Evolutionary conservation across 2,797 vertebrate species (phyloP), one percentile per base, ranked within the genome.

Genomic region (Diglossa cyanea): DNA sequence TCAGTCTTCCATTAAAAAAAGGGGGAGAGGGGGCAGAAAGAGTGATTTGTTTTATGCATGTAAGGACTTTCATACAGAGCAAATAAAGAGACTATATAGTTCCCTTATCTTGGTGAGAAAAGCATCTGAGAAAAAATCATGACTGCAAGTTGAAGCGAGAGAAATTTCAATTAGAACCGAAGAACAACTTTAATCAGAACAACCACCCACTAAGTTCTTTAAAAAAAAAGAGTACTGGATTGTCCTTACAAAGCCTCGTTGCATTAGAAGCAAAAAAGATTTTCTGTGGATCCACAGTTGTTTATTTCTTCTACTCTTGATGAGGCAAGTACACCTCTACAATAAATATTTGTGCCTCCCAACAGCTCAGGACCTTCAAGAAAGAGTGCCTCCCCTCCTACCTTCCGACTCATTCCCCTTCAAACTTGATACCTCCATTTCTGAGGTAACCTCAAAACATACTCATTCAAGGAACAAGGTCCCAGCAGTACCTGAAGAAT

Each of bases 1-100:
- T 7, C 66, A 71, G 45, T 13, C 37, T 65, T 42, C 31, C n/a
- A 26, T 23, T 33, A 12, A 71, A 35, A 28, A 25, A 25, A 5
- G 0, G 2, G 16, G 6, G 10, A 0, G 0, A 0, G 4, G 2
- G 1, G 6, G 1, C 4, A 35, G 8, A 17, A 51, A 65, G 28
- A 55, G 10, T 14, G 9, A 68, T 81, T 74, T 85, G 9, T 50
- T 83, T 88, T 44, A 44, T 75, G 24, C 2, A 0, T 7, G 28
- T 57, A 10, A 76, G 35, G 33, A 75, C 33, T 63, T 89, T 11
- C 16, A 72, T 1, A 65, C 31, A 70, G 13, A 84, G 23, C 11
- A 91, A 90, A 90, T 55, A 19, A 28, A 55, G 14, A 63, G 11
- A 71, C 75, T 10, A 33, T n/a, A 80, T 17, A 6, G 15, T 55